Evolutionary conservation across 2,113 vertebrate genomes (phyloP), one percentile per base, ranked within the genome.

Genomic region (Trogon melanurus): DNA sequence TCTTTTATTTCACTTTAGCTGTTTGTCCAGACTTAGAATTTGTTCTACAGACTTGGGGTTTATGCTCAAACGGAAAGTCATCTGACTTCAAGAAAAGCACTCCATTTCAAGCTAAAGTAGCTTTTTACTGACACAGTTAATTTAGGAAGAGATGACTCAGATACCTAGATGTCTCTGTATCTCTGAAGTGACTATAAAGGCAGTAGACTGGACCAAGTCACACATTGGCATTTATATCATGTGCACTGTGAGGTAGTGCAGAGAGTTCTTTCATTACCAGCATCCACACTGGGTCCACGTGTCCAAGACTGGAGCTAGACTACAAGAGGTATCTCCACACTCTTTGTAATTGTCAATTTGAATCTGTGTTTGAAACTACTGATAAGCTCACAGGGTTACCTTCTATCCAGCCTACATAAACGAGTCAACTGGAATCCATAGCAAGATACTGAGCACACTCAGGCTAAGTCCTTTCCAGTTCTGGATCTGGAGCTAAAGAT

Each of bases 131-230:
- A 85, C 11, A 74, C 20, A 57, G 45, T 51, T 90, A 79, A 92
- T 92, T 88, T 70, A 88, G 64, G 67, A 83, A 80, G 50, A 70
- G 25, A 80, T 84, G 56, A 91, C 72, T 91, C 83, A 79, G 54
- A 76, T 11, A 69, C 3, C 1, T 54, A 80, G 67, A 91, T 51
- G 50, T 78, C 64, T 53, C 41, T 34, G 0, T 15, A 45, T n/a
- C 67, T 85, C 76, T 80, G 54, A 67, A 91, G 36, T 45, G 64
- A 80, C 50, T 45, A 18, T 54, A 76, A 69, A 92, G 34, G n/a
- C 18, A 0, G 62, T 65, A 34, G 64, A 62, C 26, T 58, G 47
- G 67, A 78, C 54, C 23, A 88, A 95, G 51, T 58, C 75, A 83
- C 50, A 48, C 16, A 45, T 1, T 41, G 53, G 44, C 32, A 74